Evolutionary conservation across 2,888 invertebrate species (phyloP).

Genomic region (Mayetiola destructor): DNA sequence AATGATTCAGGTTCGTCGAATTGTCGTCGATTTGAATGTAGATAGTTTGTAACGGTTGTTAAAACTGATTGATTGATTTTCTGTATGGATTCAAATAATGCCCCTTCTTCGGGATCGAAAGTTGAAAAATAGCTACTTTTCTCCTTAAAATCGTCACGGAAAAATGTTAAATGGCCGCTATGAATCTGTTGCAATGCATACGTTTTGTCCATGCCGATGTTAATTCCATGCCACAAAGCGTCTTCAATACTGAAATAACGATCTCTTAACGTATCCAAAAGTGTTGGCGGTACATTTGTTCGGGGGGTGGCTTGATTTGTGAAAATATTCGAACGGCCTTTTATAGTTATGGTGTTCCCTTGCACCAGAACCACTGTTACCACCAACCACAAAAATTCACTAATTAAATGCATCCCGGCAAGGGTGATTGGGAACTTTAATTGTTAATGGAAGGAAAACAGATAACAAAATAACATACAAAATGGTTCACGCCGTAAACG

Average conservation of each 20-base stretch:
- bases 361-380: not conserved
- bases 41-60: not conserved
- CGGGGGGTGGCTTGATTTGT: too few relatives aligned
- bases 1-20: not conserved
- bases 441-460: not conserved
- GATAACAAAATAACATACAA: not conserved
- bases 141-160: not conserved
- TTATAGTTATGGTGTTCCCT: too few relatives aligned
- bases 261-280: slow-evolving; percentile 45
- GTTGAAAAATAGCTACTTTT: not conserved
- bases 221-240: not conserved
- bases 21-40: not conserved
- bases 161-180: not conserved
- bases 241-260: slow-evolving; percentile 43
- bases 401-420: not conserved
- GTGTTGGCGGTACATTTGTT: not conserved
- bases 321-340: too few relatives aligned
- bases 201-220: not conserved
- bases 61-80: slow-evolving; percentile 4
- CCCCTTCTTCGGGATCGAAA: not conserved
- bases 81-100: not conserved
- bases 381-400: not conserved
- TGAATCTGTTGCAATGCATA: not conserved
- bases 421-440: not conserved
- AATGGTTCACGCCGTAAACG: not conserved